Evolutionary conservation across 2,113 vertebrate genomes (phyloP), one percentile per base, ranked within the genome.

Genomic region (Machaerirhynchus nigripectus): DNA sequence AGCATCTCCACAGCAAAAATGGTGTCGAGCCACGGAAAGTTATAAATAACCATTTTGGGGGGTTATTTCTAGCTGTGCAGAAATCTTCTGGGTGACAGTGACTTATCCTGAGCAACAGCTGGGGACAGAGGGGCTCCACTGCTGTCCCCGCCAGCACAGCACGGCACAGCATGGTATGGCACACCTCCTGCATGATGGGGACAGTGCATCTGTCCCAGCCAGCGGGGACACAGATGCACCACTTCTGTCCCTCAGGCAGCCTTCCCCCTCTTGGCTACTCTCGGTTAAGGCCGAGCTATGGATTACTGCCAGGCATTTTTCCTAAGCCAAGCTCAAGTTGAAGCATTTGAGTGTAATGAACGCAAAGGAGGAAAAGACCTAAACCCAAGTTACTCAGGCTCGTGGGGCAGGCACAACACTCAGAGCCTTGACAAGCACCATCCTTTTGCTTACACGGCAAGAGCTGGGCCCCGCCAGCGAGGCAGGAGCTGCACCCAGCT

Each of bases 391-490:
- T 30, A 20, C 59, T 55, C 63, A 44, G 57, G 50, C 64, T 73
- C 44, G 23, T 9, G 24, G 53, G 81, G 57, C 17, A 52, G 79
- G 83, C 75, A 42, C 61, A 61, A 13, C 18, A 40, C 35, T 28
- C 52, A 21, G 31, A 10, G 39, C 19, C 91, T n/a, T 42, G 75
- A 82, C 42, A 35, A 70, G 78, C 33, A 28, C 27, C 78, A 65
- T 37, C 49, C 9, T 78, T 90, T 28, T 85, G 95, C 95, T 92
- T 70, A 82, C 70, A 61, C 61, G 92, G 95, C 75, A 70, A 79
- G 91, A 4, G 67, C 13, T 28, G 2, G 87, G 47, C 79, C 46
- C 75, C 13, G 15, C 40, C 52, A 75, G 80, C 6, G 26, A 39
- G 31, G 24, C 74, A 21, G 44, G 10, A 14, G 74, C 20, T 10